Percentiles rank a stretch among this genome's conserved stretches.
phyloP scores from a whole-genome alignment of 2,797 vertebrate genomes.

The Micrastur ruficollis region DNA sequence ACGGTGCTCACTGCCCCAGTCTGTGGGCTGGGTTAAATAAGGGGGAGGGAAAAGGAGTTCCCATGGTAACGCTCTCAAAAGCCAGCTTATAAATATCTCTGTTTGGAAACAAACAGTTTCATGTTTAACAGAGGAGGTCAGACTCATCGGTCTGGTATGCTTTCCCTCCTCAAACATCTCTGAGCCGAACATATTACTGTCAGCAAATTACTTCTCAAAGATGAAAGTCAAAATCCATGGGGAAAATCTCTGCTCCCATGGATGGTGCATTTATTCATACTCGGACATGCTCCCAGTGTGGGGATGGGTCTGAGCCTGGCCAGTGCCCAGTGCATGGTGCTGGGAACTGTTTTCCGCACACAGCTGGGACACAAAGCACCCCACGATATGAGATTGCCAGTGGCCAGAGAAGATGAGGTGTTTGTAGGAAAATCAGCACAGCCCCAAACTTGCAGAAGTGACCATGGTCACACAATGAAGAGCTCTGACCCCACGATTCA shows the following conservation, averaged over 20 bases:
- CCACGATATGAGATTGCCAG: accelerated
- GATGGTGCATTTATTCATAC: accelerated
- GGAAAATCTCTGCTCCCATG: neutral
- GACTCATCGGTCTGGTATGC: neutral
- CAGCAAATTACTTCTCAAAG: neutral
- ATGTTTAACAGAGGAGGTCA: neutral
- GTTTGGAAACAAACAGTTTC: neutral
- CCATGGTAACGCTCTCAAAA: neutral
- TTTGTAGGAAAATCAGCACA: neutral
- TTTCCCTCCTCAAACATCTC: neutral
- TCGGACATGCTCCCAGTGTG: neutral
- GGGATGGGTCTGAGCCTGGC: neutral
- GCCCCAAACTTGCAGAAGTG: neutral
- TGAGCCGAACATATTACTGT: neutral
- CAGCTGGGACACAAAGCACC: neutral
- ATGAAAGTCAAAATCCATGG: neutral
- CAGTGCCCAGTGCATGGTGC: neutral
- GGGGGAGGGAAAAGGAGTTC: neutral
- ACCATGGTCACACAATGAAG: neutral
- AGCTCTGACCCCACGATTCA: neutral
- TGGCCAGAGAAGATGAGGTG: neutral
- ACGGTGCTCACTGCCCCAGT: neutral
- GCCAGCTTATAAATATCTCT: neutral
- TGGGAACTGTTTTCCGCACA: neutral
- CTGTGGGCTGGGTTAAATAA: neutral